These are phyloP conservation scores for Molorchus minor DNA, from an alignment of 2,888 invertebrate species.

Conservation along the genomic window DNA sequence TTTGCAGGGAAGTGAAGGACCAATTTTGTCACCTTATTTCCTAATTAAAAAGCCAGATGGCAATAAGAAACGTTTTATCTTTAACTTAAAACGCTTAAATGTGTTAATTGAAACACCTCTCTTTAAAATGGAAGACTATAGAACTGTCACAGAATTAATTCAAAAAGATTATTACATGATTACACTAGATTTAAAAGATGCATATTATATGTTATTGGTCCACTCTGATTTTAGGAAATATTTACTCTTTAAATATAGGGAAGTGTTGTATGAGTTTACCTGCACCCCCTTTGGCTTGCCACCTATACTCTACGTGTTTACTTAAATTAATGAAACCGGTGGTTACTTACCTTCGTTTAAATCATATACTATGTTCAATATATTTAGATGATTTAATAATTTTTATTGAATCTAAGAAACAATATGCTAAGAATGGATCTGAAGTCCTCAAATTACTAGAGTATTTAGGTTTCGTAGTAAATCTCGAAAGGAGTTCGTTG, in stretches of 20 bases:
- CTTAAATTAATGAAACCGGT: slow-evolving; percentile 39
- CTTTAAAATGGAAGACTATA: slow-evolving; percentile 43
- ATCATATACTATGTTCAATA: background rate
- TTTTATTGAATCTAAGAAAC: background rate
- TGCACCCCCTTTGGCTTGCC: slow-evolving; percentile 43
- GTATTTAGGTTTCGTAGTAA: background rate
- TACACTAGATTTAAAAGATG: slow-evolving; percentile 26
- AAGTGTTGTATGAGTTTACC: slow-evolving; percentile 36
- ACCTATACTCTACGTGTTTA: slow-evolving; percentile 42
- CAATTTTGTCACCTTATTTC: too few relatives aligned
- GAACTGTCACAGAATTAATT: slow-evolving; percentile 33
- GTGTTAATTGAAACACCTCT: slow-evolving; percentile 34
- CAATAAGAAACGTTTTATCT: slow-evolving; percentile 31
- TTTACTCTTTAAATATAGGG: slow-evolving; percentile 36
- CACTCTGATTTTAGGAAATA: slow-evolving; percentile 34
- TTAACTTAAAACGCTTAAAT: slow-evolving; percentile 39
- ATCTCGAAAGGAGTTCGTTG: background rate
- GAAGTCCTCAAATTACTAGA: background rate
- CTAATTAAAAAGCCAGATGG: too few relatives aligned
- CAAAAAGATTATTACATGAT: slow-evolving; percentile 15
- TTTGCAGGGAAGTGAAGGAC: too few relatives aligned
- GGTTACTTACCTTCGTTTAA: background rate
- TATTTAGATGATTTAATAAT: slow-evolving; percentile 1
- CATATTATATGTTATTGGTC: slow-evolving; percentile 38
- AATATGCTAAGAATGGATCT: background rate